A percentile compares a stretch with the other conserved stretches of the same genome.
Conservation (phyloP, 1,140 invertebrate species). For the Bemisia tabaci region DNA sequence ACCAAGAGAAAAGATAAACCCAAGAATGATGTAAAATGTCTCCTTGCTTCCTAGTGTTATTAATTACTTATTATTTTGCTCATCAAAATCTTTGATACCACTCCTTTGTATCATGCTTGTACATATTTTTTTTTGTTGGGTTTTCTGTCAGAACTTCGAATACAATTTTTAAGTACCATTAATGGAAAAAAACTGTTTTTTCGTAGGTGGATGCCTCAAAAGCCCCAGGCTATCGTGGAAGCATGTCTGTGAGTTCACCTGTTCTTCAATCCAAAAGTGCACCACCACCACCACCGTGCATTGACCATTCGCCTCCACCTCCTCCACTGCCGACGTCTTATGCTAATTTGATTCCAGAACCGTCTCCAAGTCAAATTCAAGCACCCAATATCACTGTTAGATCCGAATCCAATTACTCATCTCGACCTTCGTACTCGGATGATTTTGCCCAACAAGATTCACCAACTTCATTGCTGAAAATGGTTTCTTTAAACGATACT, state of each 20-base stretch:
- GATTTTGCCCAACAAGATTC: conserved; percentile 10
- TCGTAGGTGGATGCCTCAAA: conserved; percentile 58
- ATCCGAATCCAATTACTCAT: conserved; percentile 28
- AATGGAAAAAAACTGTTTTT: background rate
- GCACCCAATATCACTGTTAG: conserved; percentile 26
- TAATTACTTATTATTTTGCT: no score
- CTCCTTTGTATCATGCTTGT: no score
- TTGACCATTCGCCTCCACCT: conserved; percentile 23
- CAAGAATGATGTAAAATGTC: no score
- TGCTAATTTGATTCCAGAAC: conserved; percentile 27
- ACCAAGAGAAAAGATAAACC: no score
- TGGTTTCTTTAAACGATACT: background rate
- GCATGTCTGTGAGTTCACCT: conserved; percentile 51
- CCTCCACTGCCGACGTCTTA: conserved; percentile 17
- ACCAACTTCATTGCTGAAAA: background rate
- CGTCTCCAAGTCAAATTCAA: conserved; percentile 24
- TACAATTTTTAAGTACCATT: background rate
- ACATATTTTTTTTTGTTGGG: no score
- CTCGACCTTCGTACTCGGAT: conserved; percentile 6
- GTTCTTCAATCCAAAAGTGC: conserved; percentile 30
- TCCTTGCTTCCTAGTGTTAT: no score
- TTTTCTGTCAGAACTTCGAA: no score
- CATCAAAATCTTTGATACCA: no score
- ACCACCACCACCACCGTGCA: conserved; percentile 16
- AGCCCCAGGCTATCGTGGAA: conserved; percentile 63